A percentile compares a stretch with the other conserved stretches of the same genome.
Evolutionary conservation across 2,113 vertebrate genomes (phyloP).

Genomic region (Recurvirostra avosetta): DNA sequence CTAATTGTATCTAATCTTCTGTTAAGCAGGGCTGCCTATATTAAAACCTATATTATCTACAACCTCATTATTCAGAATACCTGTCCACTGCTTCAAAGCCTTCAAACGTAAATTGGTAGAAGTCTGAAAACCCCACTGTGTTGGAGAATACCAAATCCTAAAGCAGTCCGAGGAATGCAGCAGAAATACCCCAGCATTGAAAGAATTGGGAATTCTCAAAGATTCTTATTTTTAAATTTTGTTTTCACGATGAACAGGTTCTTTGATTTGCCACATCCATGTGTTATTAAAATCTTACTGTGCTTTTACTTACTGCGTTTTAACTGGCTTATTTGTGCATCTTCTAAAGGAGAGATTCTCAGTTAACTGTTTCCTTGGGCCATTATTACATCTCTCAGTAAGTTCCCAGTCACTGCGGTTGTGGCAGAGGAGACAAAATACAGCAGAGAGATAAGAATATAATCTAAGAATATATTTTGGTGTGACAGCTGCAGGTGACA

Average conservation of each 20-base stretch:
- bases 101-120: neutral
- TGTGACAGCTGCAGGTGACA: neutral
- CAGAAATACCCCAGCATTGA: neutral
- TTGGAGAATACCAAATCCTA: neutral
- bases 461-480: neutral
- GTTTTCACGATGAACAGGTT: neutral
- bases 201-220: neutral
- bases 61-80: neutral
- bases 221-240: neutral
- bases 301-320: neutral
- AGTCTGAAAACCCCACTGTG: neutral
- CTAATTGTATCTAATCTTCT: neutral
- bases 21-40: neutral
- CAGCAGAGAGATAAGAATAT: neutral
- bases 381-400: neutral
- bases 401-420: neutral
- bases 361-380: neutral
- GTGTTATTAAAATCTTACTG: neutral
- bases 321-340: neutral
- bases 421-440: neutral
- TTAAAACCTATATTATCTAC: neutral
- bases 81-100: neutral
- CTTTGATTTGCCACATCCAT: neutral
- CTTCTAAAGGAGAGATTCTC: neutral
- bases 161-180: neutral